Conservation (phyloP, 2,113 vertebrate species). For the Callocephalon fimbriatum region DNA sequence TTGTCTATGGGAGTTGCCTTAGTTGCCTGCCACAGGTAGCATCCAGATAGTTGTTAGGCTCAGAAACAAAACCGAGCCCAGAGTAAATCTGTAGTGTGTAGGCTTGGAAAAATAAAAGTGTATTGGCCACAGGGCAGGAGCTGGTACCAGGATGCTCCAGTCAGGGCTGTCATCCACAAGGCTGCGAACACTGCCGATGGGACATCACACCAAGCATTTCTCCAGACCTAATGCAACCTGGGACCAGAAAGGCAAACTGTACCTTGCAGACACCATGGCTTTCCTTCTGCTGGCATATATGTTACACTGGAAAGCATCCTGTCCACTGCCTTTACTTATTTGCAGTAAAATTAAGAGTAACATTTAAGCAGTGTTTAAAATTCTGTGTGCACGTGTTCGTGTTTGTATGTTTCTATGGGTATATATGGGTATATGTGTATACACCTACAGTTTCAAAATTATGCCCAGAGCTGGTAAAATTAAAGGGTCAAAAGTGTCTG, state of each 20-base stretch:
- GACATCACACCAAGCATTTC: fast-evolving
- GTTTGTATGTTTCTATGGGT: fast-evolving
- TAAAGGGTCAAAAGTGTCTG: not conserved
- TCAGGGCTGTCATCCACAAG: fast-evolving
- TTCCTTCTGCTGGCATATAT: not conserved
- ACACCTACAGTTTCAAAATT: not conserved
- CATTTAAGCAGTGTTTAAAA: not conserved
- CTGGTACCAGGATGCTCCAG: too few relatives aligned
- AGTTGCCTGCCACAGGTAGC: not conserved
- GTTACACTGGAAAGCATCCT: not conserved
- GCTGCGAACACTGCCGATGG: not conserved
- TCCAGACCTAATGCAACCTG: not conserved
- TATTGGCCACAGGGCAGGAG: not conserved
- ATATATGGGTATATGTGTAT: not conserved
- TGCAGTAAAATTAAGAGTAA: not conserved
- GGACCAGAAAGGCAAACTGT: not conserved
- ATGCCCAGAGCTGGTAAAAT: not conserved
- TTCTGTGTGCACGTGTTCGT: not conserved
- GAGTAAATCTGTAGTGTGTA: not conserved
- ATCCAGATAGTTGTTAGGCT: not conserved
- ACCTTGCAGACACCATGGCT: not conserved
- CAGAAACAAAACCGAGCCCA: not conserved
- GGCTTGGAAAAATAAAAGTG: too few relatives aligned
- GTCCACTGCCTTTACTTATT: not conserved
- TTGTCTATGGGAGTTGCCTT: not conserved